Percentiles rank a stretch among this genome's conserved stretches.
Evolutionary conservation across 2,888 invertebrate genomes (phyloP).

Genomic region (Uloborus plumipes): DNA sequence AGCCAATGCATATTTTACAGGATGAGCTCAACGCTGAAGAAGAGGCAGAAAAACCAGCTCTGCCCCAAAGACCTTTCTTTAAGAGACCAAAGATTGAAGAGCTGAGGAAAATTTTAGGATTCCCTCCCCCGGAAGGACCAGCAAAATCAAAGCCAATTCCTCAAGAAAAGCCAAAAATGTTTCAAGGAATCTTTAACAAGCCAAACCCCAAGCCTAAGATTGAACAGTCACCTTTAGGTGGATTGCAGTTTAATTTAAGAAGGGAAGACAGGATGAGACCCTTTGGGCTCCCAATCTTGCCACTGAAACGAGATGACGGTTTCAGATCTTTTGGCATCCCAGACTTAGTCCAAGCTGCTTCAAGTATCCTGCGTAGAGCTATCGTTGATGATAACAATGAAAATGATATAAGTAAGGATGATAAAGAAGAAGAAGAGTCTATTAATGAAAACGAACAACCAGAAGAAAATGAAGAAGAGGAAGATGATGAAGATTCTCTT

Average conservation of each 20-base stretch:
- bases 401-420: conserved; percentile 50
- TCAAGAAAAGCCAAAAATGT: conserved; percentile 60
- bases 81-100: conserved; percentile 63
- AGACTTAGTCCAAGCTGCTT: conserved; percentile 59
- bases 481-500: conserved; percentile 58
- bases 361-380: conserved; percentile 51
- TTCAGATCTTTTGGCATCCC: conserved; percentile 56
- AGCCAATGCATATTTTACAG: conserved; percentile 53
- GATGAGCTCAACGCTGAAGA: conserved; percentile 49
- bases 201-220: conserved; percentile 47
- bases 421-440: conserved; percentile 50
- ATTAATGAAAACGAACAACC: conserved; percentile 20
- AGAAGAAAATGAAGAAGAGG: conserved; percentile 51
- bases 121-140: conserved; percentile 51
- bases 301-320: conserved; percentile 40
- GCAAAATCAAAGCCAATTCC: conserved; percentile 55
- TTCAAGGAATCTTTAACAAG: conserved; percentile 51
- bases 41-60: conserved; percentile 32
- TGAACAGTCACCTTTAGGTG: conserved; percentile 48
- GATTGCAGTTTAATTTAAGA: conserved; percentile 49
- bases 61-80: conserved; percentile 50
- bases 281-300: conserved; percentile 56
- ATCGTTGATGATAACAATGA: conserved; percentile 57
- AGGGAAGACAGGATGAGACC: conserved; percentile 58
- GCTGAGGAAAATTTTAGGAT: conserved; percentile 60